Evolutionary conservation across 2,888 invertebrate species (phyloP).

Genomic region (Philaethria dido): DNA sequence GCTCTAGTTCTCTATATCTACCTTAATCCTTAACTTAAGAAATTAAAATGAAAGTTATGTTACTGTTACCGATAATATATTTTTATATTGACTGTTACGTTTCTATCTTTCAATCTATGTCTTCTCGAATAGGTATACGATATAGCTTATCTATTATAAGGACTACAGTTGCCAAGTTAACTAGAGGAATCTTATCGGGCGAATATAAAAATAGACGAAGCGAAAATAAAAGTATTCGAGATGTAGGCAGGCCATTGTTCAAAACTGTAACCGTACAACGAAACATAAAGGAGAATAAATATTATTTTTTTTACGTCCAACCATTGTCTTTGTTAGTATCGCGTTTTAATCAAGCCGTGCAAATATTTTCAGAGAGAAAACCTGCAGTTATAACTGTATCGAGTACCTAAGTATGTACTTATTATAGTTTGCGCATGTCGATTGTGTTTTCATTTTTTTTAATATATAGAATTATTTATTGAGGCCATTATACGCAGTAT

Average conservation of each 20-base stretch:
- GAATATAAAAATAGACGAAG: slow-evolving; percentile 4
- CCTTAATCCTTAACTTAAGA: too few species aligned
- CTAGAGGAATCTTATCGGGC: slow-evolving; percentile 3
- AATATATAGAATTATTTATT: too few species aligned
- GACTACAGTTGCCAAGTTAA: neutral
- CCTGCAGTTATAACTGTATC: neutral
- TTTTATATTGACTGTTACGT: too few species aligned
- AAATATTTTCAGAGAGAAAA: slow-evolving; percentile 17
- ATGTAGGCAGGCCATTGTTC: slow-evolving; percentile 27
- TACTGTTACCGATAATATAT: too few species aligned
- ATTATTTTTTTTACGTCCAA: slow-evolving; percentile 5
- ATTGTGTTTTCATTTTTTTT: neutral
- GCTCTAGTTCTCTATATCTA: too few species aligned
- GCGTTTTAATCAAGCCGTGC: slow-evolving; percentile 20
- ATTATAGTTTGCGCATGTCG: neutral
- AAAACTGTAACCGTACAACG: slow-evolving; percentile 25
- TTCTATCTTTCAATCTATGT: too few species aligned
- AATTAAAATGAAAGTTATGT: too few species aligned
- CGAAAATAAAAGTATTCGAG: slow-evolving; percentile 21
- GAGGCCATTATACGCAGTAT: too few species aligned
- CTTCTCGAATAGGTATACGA: too few species aligned
- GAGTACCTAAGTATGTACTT: neutral
- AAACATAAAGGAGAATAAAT: slow-evolving; percentile 23
- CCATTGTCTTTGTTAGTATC: slow-evolving; percentile 20
- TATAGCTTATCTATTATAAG: neutral